These are phyloP conservation scores for Fragum fragum DNA, from an alignment of 2,888 invertebrate species.

Conservation along the genomic window DNA sequence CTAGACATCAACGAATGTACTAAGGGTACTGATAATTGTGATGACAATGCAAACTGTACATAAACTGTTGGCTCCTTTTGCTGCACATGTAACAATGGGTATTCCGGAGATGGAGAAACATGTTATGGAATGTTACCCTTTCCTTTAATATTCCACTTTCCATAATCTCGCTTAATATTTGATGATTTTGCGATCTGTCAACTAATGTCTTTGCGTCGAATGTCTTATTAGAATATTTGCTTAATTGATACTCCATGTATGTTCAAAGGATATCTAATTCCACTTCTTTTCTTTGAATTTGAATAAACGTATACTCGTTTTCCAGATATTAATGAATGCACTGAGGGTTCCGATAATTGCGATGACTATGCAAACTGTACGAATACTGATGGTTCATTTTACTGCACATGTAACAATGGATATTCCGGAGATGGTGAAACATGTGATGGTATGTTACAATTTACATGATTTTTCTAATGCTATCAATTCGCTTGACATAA, in stretches of 20 bases:
- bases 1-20: neutral
- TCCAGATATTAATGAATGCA: constrained; percentile 5
- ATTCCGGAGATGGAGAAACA: neutral
- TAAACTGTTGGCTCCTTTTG: neutral
- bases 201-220: too few relatives aligned
- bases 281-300: too few relatives aligned
- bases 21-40: neutral
- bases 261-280: too few relatives aligned
- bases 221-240: too few relatives aligned
- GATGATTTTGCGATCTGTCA: too few relatives aligned
- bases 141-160: too few relatives aligned
- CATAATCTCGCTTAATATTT: too few relatives aligned
- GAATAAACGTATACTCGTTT: too few relatives aligned
- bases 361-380: neutral
- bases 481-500: too few relatives aligned
- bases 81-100: neutral
- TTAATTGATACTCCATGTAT: too few relatives aligned
- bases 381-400: neutral
- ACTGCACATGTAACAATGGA: neutral
- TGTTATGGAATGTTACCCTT: neutral
- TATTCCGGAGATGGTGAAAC: neutral
- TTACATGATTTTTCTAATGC: too few relatives aligned
- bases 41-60: neutral
- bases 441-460: neutral
- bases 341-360: neutral